Evolutionary conservation across 2,113 vertebrate genomes (phyloP), one percentile per base, ranked within the genome.

Genomic region (Cryptoleucopteryx plumbea): DNA sequence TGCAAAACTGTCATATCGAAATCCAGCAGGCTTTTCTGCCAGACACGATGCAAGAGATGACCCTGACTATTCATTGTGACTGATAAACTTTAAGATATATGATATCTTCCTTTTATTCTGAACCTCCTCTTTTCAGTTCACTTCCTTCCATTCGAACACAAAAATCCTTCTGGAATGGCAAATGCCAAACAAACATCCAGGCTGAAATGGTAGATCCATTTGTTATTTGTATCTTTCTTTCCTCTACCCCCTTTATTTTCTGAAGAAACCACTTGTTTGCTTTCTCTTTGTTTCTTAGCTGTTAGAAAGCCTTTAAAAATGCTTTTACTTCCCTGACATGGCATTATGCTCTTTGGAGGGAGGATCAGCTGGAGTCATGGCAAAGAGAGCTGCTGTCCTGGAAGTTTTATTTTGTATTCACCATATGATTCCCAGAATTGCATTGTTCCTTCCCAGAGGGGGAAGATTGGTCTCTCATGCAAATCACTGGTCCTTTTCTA

Each of bases 401-500:
- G 86, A 95, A 88, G 58, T 97, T 97, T 93, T 85, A 77, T 80
- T 98, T 96, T 93, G 92, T 83, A 94, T 97, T 97, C 92, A 75
- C 87, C 58, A 22, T 87, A 67, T 19, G 21, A 88, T 95, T 95
- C 95, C 93, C 89, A 95, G 93, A 94, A 96, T 96, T 92, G 82
- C 73, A 94, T 98, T 97, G 77, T 97, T 96, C 67, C 82, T 87
- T 94, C 96, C 52, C 93, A 95, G 82, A 96, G 94, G 78, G 88
- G 65, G 82, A 94, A 94, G 96, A 85, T 86, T 96, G 82, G 92
- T 94, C 78, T 96, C 82, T 96, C 97, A 97, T 97, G 94, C 96
- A 97, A 97, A 98, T 97, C 89, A 97, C 78, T 93, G 90, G 82
- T 91, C 88, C 88, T 97, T 96, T 96, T 97, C 90, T 94, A 79